Evolutionary conservation across 1,140 invertebrate genomes (phyloP).

Genomic region (Lordiphosa stackelbergi): DNA sequence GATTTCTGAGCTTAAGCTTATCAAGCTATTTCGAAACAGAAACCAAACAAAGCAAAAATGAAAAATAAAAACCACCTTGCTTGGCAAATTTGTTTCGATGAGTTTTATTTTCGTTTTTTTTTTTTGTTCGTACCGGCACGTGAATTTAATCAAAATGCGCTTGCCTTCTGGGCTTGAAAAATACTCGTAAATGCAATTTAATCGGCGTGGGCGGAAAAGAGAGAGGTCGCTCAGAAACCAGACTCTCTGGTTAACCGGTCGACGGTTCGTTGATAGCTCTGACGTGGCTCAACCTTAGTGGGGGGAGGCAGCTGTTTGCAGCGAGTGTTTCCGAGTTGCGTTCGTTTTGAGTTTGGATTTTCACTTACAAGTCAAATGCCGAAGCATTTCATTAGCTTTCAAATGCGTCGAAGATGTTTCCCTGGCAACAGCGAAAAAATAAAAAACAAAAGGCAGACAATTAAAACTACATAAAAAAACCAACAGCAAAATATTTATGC

Average conservation of each 20-base stretch:
- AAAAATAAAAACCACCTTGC: constrained; percentile 11
- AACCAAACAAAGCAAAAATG: not conserved
- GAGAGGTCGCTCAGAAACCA: constrained; percentile 8
- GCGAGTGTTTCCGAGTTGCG: constrained; percentile 19
- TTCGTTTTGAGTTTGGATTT: constrained; percentile 25
- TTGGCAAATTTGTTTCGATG: constrained; percentile 11
- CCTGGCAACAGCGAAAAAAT: constrained; percentile 48
- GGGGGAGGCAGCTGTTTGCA: constrained; percentile 3
- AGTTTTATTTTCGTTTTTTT: not conserved
- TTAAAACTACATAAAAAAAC: constrained; percentile 24
- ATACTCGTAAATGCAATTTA: constrained; percentile 13
- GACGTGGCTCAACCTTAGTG: constrained; percentile 7
- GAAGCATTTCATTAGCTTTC: constrained; percentile 37
- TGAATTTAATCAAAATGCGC: constrained; percentile 46
- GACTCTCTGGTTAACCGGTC: constrained; percentile 3
- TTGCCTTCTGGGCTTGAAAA: not conserved
- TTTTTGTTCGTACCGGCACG: constrained; percentile 25
- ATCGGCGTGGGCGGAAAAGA: constrained; percentile 23
- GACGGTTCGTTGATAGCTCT: not conserved
- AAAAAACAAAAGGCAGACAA: constrained; percentile 30
- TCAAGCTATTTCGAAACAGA: constrained; percentile 43
- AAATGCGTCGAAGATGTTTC: constrained; percentile 27
- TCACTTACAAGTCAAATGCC: constrained; percentile 26
- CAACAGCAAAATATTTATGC: constrained; percentile 12
- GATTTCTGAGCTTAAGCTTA: constrained; percentile 29